Evolutionary conservation across 2,888 invertebrate species (phyloP).

Genomic region (Chironomus riparius): DNA sequence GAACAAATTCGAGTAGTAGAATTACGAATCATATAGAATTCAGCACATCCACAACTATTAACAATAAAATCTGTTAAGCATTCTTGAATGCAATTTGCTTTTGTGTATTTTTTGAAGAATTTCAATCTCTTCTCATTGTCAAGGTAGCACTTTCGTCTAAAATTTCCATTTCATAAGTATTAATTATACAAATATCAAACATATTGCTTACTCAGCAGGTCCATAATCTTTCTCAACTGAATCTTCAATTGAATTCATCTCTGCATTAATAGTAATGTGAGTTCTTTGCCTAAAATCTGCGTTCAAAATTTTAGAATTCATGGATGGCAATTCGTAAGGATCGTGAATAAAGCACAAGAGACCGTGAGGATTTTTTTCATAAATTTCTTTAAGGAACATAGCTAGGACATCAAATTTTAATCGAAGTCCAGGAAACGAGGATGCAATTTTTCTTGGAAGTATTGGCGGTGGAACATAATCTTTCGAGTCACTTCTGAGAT

Average conservation of each 20-base stretch:
- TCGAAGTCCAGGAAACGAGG: neutral
- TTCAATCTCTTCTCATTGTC: slow-evolving; percentile 52
- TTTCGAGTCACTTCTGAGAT: neutral
- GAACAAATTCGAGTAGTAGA: neutral
- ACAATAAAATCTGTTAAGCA: slow-evolving; percentile 59
- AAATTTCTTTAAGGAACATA: neutral
- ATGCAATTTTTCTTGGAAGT: neutral
- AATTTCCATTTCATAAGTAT: neutral
- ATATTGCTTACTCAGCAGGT: neutral
- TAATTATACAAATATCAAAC: no score
- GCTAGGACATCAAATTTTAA: neutral
- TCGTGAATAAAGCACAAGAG: neutral
- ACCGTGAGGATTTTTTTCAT: neutral
- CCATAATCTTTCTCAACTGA: neutral
- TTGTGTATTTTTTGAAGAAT: slow-evolving; percentile 60
- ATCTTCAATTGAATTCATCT: neutral
- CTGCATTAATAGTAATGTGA: neutral
- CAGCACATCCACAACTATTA: slow-evolving; percentile 55
- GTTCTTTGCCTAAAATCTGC: neutral
- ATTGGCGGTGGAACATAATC: neutral
- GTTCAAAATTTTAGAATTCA: neutral
- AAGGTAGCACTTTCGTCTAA: slow-evolving; percentile 33
- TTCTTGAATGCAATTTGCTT: slow-evolving; percentile 62
- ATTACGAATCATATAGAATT: slow-evolving; percentile 55
- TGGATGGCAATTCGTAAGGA: neutral